Base-by-base conservation (phyloP, 2,797 vertebrate genomes). In the Scleropages formosus region DNA sequence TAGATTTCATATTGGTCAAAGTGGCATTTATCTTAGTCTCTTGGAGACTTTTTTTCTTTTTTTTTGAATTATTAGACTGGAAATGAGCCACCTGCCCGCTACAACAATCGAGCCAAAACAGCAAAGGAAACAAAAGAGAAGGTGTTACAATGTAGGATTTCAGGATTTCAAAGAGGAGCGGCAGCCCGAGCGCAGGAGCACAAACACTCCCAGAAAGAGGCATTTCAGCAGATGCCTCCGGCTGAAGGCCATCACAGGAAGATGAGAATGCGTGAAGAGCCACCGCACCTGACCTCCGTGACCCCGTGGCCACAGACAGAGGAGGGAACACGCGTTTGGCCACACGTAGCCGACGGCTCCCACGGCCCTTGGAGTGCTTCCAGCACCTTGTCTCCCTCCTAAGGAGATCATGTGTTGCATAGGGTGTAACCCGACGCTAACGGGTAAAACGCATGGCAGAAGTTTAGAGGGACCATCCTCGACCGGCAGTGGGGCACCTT, bases 1-100 rank as follows among this genome's bases (percentile, higher is more conserved):
- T 88, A 88, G 88, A 85, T 72, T 44, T 74, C 80, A 86, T 86
- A 85, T 86, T 89, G 88, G 84, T 87, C 81, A 80, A 56, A 84
- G 78, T 86, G 87, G 87, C 86, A 87, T 85, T 83, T 75, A n/a
- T 39, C 69, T 79, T 76, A 73, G 79, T 81, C 80, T 72, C 79
- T 58, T n/a, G 20, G n/a, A n/a, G n/a, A n/a, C n/a, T n/a, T n/a
- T n/a, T n/a, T n/a, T n/a, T n/a, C n/a, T n/a, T n/a, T n/a, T n/a
- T n/a, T n/a, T n/a, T n/a, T n/a, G n/a, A n/a, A n/a, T n/a, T n/a
- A n/a, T n/a, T n/a, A n/a, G n/a, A n/a, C n/a, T n/a, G n/a, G n/a
- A n/a, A n/a, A n/a, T n/a, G n/a, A n/a, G n/a, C n/a, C n/a, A n/a
- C n/a, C n/a, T n/a, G n/a, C n/a, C n/a, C n/a, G n/a, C n/a, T n/a